A percentile compares a stretch with the other conserved stretches of the same genome.
These are phyloP conservation scores for Orussus abietinus DNA, from an alignment of 1,140 invertebrate genomes.

Conservation along the genomic window DNA sequence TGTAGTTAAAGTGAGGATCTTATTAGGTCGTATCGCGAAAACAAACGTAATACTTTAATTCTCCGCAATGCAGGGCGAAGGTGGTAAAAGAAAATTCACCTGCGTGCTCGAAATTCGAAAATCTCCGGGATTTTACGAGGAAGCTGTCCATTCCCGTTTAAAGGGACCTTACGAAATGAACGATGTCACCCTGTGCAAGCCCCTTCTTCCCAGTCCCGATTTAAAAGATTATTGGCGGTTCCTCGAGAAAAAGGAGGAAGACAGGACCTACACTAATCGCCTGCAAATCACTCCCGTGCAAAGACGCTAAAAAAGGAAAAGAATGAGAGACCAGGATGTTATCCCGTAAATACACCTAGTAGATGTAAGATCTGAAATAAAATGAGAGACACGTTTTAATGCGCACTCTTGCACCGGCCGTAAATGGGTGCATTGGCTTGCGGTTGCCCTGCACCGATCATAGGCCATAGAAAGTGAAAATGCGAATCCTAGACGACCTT, in stretches of 20 bases:
- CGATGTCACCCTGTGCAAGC: neutral
- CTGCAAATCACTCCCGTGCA: neutral
- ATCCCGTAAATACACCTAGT: no score
- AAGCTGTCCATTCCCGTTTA: neutral
- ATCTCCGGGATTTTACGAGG: no score
- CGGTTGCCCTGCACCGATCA: no score
- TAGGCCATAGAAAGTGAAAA: no score
- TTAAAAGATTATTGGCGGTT: conserved; percentile 15
- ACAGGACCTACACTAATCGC: neutral
- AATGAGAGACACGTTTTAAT: neutral
- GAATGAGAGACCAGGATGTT: neutral
- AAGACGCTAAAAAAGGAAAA: neutral
- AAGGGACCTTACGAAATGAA: neutral
- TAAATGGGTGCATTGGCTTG: no score
- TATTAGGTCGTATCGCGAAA: no score
- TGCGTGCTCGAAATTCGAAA: conserved; percentile 1
- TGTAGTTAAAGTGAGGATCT: no score
- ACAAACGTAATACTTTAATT: no score
- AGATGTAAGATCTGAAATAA: neutral
- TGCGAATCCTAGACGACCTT: no score
- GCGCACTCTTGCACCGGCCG: no score
- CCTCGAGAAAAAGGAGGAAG: conserved; percentile 1
- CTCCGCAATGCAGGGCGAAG: no score
- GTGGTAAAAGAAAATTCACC: neutral
- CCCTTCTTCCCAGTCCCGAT: conserved; percentile 9